Evolutionary conservation across 2,797 vertebrate genomes (phyloP), one percentile per base, ranked within the genome.

Genomic region (Podargus strigoides): DNA sequence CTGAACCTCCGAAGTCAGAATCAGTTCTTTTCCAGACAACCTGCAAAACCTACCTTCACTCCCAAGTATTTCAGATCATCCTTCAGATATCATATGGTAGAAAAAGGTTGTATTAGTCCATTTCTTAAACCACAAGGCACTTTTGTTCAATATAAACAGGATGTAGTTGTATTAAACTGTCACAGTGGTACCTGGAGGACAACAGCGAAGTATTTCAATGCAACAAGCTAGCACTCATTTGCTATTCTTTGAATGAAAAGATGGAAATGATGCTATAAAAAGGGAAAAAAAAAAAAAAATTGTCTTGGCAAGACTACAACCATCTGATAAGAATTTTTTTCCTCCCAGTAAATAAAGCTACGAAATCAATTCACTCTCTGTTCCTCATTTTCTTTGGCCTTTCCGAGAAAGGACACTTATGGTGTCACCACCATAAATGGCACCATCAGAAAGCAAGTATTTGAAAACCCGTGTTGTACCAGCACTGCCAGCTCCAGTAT

Each of bases 401-500:
- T 92, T 59, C 70, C 79, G 44, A 77, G 42, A 69, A 85, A 85
- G 44, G 63, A 49, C 64, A 82, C 15, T 70, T 70, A 63, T 0
- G 10, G 53, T 80, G 37, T 37, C 59, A 85, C 23, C 42, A 55
- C 13, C 37, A 30, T 22, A 94, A 91, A 56, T 9, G 10, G 60
- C 50, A 81, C n/a, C 60, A 95, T 68, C 83, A 95, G 53, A 70
- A 77, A 89, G 59, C 63, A 95, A 58, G n/a, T 89, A 64, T 67
- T 53, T 83, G 68, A 90, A 93, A 94, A 70, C 18, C 9, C 37
- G 34, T 27, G 85, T 87, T 42, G 22, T 82, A 52, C 30, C 36
- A 76, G 21, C 67, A 60, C n/a, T 37, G 47, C 14, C 52, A 67
- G 56, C 80, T 92, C 56, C 74, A 90, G 52, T 52, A 87, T 82